Evolutionary conservation across 64 coral and sea anemone genomes (phyloP), one percentile per base, ranked within the genome.

Genomic region (Montipora cactus): DNA sequence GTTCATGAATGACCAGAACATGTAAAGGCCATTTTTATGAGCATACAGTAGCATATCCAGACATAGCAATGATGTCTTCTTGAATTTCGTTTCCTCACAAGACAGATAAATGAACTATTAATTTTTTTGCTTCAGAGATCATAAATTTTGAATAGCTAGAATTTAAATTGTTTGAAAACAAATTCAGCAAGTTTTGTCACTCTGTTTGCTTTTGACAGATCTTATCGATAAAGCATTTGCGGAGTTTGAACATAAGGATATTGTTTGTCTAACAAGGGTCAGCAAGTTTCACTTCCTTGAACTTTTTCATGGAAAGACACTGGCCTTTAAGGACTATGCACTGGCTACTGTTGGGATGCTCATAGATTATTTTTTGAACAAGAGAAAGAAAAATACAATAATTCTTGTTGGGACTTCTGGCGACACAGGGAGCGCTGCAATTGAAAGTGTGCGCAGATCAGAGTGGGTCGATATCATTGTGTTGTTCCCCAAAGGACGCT

Each of bases 361-460:
- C 89, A 82, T 99, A 72, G 83, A 92, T 45, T 96, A 94, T 67
- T 96, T 92, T 59, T 74, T 94, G 18, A 87, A 89, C 37, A 99
- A 89, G 53, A 94, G 83, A 79, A 96, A 89, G 52, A 92, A 94
- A 12, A 76, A 96, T 10, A 87, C 75, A 18, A 94, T 93, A 12
- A 47, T 92, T 13, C 84, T 99, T 52, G 98, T 99, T 11, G 85
- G 13, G 15, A 99, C 98, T 21, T 92, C 89, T 92, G 98, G 98
- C 3, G 98, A 99, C 67, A 99, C 98, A 21, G 98, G 98, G 2
- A 99, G 98, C 87, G 95, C 98, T 0, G 98, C 98, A 45, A 99
- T 99, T 37, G 95, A 99, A 70, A 96, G 95, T 78, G 90, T 99
- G 8, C 74, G 79, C 12, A 87, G 66, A 75, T 81, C 91, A 44